Base-by-base conservation (phyloP, 2,888 invertebrate genomes). In the Caenorhabditis sp. region DNA sequence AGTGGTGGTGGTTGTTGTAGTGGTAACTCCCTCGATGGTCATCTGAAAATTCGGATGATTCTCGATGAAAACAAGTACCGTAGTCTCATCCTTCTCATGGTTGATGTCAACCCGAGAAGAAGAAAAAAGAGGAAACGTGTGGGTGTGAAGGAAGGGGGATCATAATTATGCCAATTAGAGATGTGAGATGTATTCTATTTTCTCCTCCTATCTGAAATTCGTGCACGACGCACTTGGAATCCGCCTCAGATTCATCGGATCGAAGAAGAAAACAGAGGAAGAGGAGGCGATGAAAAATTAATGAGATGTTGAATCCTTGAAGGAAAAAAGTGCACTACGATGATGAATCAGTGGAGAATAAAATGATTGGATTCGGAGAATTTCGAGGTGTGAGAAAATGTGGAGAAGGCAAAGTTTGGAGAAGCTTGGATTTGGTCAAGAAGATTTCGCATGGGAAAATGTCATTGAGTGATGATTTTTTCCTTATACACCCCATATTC, bases 1-100 rank as follows among this genome's bases (percentile, higher is more conserved):
- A 0, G 84, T 81, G 10, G 77, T 66, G 8, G 68, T 59, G 7
- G 75, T 44, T 26, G 82, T 76, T 5, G 84, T 84, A 14, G 68
- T 80, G 41, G 80, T 73, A 16, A 70, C 75, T 54, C 70, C 64
- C 19, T 82, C 83, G 68, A 85, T 83, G 51, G 80, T 75, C 85
- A 85, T 85, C 85, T 85, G 80, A 49, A 85, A 80, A 68, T 54
- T 26, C 51, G 6, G n/a, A n/a, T n/a, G n/a, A 49, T 59, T 26
- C 24, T 61, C 26, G 44, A 51, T 68, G 26, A 54, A 70, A 51
- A 56, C 69, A 77, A 70, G 59, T 76, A 76, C 75, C 75, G 68
- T 76, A 76, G 75, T 64, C 28, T 66, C 8, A 10, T 8, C 14
- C 12, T 49, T n/a, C 58, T 75, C 66, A 75, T 75, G 66, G 64